Evolutionary conservation across 1,140 invertebrate genomes (phyloP).

Genomic region (Notospermus geniculatus): DNA sequence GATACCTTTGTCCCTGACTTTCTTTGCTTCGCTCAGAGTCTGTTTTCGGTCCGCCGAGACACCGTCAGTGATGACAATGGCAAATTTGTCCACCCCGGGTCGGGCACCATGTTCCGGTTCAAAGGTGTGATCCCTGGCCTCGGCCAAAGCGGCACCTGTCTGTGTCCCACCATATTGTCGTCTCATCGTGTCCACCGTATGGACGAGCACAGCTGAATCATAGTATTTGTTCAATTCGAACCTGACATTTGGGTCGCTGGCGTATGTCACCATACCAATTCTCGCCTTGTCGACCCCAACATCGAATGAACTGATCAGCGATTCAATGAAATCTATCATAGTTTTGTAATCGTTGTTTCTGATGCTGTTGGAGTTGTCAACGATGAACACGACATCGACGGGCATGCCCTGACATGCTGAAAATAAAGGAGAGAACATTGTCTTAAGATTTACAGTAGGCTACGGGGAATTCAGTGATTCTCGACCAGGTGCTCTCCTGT

Average conservation of each 20-base stretch:
- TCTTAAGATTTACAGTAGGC: no score
- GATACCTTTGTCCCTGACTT: no score
- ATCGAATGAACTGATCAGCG: slow-evolving; percentile 31
- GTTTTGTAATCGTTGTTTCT: background rate
- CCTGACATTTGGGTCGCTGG: slow-evolving; percentile 30
- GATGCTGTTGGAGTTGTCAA: slow-evolving; percentile 37
- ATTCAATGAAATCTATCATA: slow-evolving; percentile 30
- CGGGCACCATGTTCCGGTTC: slow-evolving; percentile 33
- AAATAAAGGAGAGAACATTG: no score
- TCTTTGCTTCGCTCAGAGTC: no score
- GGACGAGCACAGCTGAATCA: slow-evolving; percentile 21
- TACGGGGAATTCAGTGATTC: no score
- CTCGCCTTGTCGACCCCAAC: slow-evolving; percentile 40
- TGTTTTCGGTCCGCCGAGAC: slow-evolving; percentile 13
- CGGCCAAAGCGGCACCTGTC: slow-evolving; percentile 34
- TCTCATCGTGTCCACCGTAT: slow-evolving; percentile 29
- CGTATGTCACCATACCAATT: slow-evolving; percentile 43
- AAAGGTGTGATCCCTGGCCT: slow-evolving; percentile 23
- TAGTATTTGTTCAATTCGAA: slow-evolving; percentile 39
- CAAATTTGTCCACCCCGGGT: slow-evolving; percentile 26
- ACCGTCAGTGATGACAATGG: slow-evolving; percentile 42
- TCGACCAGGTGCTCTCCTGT: no score
- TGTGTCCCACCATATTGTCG: slow-evolving; percentile 36
- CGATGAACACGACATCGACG: slow-evolving; percentile 43
- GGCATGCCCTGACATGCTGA: no score